Evolutionary conservation across 2,797 vertebrate genomes (phyloP), one percentile per base, ranked within the genome.

Genomic region (Chanos chanos): DNA sequence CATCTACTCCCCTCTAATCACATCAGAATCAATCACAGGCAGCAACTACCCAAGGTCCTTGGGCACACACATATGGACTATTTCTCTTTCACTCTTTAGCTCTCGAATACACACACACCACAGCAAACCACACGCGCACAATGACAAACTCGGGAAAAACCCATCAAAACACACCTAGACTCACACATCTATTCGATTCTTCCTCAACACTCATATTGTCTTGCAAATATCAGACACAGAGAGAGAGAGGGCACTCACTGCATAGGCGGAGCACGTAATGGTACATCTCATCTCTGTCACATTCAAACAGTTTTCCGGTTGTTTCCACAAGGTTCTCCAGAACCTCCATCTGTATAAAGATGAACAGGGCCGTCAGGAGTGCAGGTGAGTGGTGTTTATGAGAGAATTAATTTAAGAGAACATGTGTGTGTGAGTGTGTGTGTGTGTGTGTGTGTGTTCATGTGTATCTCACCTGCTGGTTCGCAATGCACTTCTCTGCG

Each of bases 261-360:
- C 86, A 94, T 1, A 94, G 73, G 0, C 84, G 81, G 12, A 98
- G 85, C 13, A 94, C 19, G 72, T 78, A 92, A 75, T 82, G 86
- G 78, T 97, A 98, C 89, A 99, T 91, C 58, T 94, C 89, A 70
- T 98, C 92, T 82, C 95, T 83, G 81, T 99, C 93, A 3, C 94
- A 96, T 65, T 95, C 93, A 81, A 94, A 98, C 1, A 99, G 85
- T 73, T 94, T 94, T 55, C 78, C 56, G 9, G 95, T 96, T 78
- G 94, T 77, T 31, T 94, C 92, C 73, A 96, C 90, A 80, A 97
- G 81, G 54, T 91, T 87, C 71, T 99, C 94, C 83, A 99, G 81
- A 48, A 77, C 0, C 73, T 94, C 92, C 76, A 89, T 84, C 96
- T 98, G 78, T 45, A 64, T 18, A 33, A 31, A 24, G 25, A 61